Conservation (phyloP, 1,140 invertebrate genomes). For the Chelonus insularis region DNA sequence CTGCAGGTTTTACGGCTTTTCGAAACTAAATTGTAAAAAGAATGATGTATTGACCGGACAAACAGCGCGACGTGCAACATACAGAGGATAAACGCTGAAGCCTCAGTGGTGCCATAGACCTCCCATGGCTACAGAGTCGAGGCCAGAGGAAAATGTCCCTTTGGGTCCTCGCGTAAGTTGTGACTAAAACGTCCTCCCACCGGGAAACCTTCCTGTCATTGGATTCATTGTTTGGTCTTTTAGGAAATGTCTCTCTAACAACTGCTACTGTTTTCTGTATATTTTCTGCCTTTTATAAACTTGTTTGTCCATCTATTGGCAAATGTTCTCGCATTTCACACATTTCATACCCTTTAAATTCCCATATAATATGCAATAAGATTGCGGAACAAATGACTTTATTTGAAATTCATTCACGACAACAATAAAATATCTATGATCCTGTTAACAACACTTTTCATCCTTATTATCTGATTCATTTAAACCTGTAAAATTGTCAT, state of each 20-base stretch:
- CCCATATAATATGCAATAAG: too few relatives aligned
- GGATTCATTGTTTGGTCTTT: not conserved
- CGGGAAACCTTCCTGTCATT: not conserved
- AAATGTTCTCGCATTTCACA: too few relatives aligned
- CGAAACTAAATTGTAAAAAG: conserved; percentile 1
- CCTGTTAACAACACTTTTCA: too few relatives aligned
- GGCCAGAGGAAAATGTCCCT: not conserved
- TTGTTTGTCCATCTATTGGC: too few relatives aligned
- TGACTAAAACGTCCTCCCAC: conserved; percentile 6
- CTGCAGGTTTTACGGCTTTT: not conserved
- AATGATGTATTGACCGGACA: conserved; percentile 14
- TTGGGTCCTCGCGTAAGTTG: not conserved
- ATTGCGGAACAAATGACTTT: too few relatives aligned
- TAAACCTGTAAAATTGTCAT: too few relatives aligned
- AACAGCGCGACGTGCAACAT: not conserved
- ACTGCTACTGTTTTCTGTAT: not conserved
- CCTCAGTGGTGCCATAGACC: not conserved
- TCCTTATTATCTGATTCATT: too few relatives aligned
- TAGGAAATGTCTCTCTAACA: too few relatives aligned
- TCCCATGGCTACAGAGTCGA: not conserved
- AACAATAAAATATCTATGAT: too few relatives aligned
- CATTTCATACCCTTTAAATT: too few relatives aligned
- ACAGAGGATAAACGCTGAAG: not conserved
- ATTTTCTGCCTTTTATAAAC: not conserved
- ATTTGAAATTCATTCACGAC: too few relatives aligned